phyloP scores from a whole-genome alignment of 2,113 vertebrate species.

The Silurus asotus region DNA sequence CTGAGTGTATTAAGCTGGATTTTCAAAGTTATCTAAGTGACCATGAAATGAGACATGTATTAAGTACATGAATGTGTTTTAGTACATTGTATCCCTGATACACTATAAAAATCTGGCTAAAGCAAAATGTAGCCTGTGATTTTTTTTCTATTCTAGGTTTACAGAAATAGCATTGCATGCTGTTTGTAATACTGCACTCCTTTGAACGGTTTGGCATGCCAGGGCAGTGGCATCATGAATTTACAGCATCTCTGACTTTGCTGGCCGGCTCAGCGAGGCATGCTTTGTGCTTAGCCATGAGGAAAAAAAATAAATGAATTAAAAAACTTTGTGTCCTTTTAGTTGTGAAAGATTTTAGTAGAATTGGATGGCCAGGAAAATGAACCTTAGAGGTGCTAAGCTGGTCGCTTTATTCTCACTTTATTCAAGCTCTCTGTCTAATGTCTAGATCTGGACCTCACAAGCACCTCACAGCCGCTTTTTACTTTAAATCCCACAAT shows the following conservation, averaged over 20 bases:
- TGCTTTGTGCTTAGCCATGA: constrained; percentile 23
- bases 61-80: neutral
- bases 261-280: neutral
- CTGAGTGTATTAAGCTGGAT: neutral
- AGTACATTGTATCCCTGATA: constrained; percentile 1
- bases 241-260: constrained; percentile 31
- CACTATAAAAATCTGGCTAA: neutral
- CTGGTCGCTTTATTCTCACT: constrained; percentile 7
- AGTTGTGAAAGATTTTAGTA: neutral
- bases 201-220: constrained; percentile 5
- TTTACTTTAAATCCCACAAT: constrained; percentile 18
- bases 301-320: neutral
- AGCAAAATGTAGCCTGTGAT: neutral
- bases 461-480: neutral
- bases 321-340: constrained; percentile 9
- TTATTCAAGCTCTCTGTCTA: neutral
- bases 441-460: constrained; percentile 9
- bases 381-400: neutral
- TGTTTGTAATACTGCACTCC: neutral
- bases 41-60: neutral
- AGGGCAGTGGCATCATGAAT: constrained; percentile 12
- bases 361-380: neutral
- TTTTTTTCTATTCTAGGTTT: neutral
- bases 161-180: constrained; percentile 8
- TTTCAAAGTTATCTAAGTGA: neutral